Percentiles rank a stretch among this genome's conserved stretches.
phyloP scores from a whole-genome alignment of 2,113 vertebrate species.

The Callospermophilus lateralis region DNA sequence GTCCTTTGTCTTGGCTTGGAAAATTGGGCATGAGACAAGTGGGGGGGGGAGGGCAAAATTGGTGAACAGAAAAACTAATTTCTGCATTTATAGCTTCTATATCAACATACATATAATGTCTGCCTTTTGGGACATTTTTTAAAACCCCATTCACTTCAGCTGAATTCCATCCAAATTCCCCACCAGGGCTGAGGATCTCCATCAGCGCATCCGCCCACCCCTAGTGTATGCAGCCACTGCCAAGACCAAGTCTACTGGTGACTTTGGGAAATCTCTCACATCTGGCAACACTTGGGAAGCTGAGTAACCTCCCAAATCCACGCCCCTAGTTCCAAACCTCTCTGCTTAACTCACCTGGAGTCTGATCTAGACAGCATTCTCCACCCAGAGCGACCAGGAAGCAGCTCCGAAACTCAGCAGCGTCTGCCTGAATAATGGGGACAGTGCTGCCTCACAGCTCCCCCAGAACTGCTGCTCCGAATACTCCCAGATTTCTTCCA shows the following conservation, averaged over 20 bases:
- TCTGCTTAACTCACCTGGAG: slow-evolving; percentile 73
- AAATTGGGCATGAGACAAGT: background rate
- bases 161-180: background rate
- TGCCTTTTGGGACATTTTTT: background rate
- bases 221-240: background rate
- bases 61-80: background rate
- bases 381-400: background rate
- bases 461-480: slow-evolving; percentile 40
- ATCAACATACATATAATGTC: background rate
- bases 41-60: background rate
- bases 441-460: background rate
- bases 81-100: background rate
- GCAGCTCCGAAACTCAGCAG: background rate
- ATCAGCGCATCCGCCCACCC: background rate
- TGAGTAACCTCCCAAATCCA: background rate
- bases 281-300: background rate
- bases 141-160: background rate
- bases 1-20: background rate
- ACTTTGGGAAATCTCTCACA: slow-evolving; percentile 18
- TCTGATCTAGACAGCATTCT: slow-evolving; percentile 47
- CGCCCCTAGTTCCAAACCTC: background rate
- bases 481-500: slow-evolving; percentile 47
- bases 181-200: background rate
- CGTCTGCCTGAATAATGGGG: background rate
- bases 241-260: background rate